phyloP scores from a whole-genome alignment of 2,797 vertebrate genomes.

The Garrulus glandarius region DNA sequence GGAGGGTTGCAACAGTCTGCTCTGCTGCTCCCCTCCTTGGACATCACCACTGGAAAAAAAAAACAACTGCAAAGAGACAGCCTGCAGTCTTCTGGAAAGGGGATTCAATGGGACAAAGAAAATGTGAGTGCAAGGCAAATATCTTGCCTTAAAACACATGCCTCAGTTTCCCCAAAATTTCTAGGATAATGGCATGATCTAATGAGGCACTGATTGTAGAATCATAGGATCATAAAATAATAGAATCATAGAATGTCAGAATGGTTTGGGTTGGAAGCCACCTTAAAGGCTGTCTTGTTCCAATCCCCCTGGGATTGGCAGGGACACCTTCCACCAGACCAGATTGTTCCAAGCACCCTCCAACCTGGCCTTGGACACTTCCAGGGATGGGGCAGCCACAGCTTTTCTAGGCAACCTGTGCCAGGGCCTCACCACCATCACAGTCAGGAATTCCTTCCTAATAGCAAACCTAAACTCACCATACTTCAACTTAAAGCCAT shows the following conservation, averaged over 20 bases:
- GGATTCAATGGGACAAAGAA: background rate
- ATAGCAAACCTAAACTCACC: background rate
- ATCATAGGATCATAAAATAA: too few relatives aligned
- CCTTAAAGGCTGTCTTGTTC: background rate
- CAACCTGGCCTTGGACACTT: background rate
- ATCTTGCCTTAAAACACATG: accelerated
- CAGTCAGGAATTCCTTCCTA: background rate
- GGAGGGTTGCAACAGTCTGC: background rate
- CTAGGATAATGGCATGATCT: background rate
- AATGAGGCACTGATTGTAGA: background rate
- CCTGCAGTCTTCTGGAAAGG: background rate
- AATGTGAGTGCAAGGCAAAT: background rate
- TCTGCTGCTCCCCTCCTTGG: background rate
- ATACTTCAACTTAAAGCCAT: background rate
- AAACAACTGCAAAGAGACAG: background rate
- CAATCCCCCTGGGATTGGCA: background rate
- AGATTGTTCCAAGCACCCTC: background rate
- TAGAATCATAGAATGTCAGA: background rate
- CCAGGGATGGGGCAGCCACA: background rate
- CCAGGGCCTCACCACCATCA: background rate
- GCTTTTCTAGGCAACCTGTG: background rate
- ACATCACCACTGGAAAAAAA: background rate
- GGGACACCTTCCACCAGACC: background rate
- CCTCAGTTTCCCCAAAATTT: background rate
- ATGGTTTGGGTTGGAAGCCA: background rate